Evolutionary conservation across 2,113 vertebrate genomes (phyloP), one percentile per base, ranked within the genome.

Genomic region (Colaptes auratus): DNA sequence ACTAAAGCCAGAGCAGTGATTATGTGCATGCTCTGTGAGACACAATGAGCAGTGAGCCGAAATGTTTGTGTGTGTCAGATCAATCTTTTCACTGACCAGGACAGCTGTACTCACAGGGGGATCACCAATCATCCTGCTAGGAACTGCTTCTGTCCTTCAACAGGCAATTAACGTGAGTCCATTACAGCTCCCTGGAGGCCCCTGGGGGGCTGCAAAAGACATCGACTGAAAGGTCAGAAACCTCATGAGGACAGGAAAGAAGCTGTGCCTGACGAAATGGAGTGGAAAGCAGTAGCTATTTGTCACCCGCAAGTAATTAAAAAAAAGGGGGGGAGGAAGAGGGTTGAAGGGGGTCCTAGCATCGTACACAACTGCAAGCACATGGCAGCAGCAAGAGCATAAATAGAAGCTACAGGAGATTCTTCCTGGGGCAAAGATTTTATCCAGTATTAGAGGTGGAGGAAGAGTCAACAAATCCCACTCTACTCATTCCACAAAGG

Each of bases 101-200:
- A 98, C 97, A 98, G 97, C 97, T 98, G 97, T 95, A 96, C 94
- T 98, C 98, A 93, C 98, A 31, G 91, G 97, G 97, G 98, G 98
- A 97, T 97, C 97, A 97, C 97, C 96, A 98, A 98, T 98, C 98
- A 98, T 98, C 96, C 98, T 95, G 95, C 86, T 70, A 98, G 97
- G 97, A 98, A 96, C 97, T 96, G 97, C 97, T 98, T 97, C 98
- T 98, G 98, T 98, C 98, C 98, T 98, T 98, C 98, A 98, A 98
- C 98, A 98, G 98, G 97, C 98, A 98, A 98, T 98, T 98, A 98
- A 98, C 97, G 96, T 18, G 92, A 98, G 98, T 98, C 98, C 98
- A 98, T 98, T 97, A 98, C 97, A 97, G 97, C 97, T 97, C 98
- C 97, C 98, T 48, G 74, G 98, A 94, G 98, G 96, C 78, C 92